These are phyloP conservation scores for Saccostrea glomerata DNA, from an alignment of 1,140 invertebrate genomes.

Conservation along the genomic window DNA sequence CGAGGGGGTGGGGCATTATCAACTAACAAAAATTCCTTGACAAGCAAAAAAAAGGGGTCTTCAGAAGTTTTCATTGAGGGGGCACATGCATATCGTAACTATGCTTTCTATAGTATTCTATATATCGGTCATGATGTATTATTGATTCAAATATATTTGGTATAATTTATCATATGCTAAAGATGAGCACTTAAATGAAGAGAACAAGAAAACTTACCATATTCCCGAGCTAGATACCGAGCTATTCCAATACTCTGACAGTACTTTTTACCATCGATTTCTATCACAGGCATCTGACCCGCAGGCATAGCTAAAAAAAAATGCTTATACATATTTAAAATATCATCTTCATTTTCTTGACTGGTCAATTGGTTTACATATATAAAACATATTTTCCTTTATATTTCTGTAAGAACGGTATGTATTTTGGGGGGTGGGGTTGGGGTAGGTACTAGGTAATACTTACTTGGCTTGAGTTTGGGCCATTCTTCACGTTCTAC, in stretches of 20 bases:
- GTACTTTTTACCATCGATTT: constrained; percentile 85
- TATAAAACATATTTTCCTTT: background rate
- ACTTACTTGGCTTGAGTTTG: constrained; percentile 62
- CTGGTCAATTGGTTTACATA: background rate
- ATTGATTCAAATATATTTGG: too few species aligned
- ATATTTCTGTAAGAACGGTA: background rate
- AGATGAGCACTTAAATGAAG: background rate
- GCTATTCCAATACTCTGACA: constrained; percentile 86
- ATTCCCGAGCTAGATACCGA: constrained; percentile 85
- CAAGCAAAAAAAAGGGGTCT: too few species aligned
- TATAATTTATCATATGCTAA: too few species aligned
- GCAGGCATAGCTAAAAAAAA: constrained; percentile 48
- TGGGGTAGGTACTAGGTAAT: too few species aligned
- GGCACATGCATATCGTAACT: too few species aligned
- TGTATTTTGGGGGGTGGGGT: too few species aligned
- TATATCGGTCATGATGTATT: too few species aligned
- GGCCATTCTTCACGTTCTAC: constrained; percentile 58
- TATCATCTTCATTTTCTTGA: background rate
- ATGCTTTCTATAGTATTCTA: too few species aligned
- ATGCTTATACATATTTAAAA: background rate
- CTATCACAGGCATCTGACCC: constrained; percentile 87
- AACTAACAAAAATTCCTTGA: too few species aligned
- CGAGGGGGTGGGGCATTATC: too few species aligned
- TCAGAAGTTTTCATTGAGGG: too few species aligned
- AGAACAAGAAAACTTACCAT: constrained; percentile 70